These are phyloP conservation scores for Gymnothorax reevesii DNA, from an alignment of 2,797 vertebrate species.

Conservation along the genomic window DNA sequence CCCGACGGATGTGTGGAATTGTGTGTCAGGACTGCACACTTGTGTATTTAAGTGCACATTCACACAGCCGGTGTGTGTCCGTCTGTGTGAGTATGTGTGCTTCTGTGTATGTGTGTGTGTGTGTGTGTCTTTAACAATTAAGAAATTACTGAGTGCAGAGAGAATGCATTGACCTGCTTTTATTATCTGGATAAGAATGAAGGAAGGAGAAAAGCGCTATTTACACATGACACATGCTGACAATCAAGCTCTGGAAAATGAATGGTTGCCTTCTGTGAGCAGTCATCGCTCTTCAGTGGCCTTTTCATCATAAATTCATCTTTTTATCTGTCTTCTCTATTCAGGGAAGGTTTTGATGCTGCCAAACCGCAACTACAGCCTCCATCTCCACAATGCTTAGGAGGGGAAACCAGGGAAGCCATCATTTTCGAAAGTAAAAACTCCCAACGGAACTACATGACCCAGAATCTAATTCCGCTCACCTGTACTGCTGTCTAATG, in stretches of 20 bases:
- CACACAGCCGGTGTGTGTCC: neutral
- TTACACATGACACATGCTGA: neutral
- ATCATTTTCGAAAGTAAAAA: constrained; percentile 23
- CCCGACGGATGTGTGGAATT: no score
- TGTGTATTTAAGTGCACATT: neutral
- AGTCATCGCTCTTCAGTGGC: neutral
- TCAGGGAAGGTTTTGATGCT: constrained; percentile 10
- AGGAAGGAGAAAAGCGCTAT: constrained; percentile 23
- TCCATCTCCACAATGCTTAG: constrained; percentile 39
- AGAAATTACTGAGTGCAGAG: constrained; percentile 18
- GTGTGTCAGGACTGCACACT: no score
- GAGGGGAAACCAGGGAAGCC: constrained; percentile 1
- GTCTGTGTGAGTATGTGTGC: neutral
- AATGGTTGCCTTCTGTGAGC: neutral
- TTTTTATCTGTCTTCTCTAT: neutral
- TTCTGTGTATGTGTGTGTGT: constrained; percentile 19
- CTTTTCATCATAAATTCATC: neutral
- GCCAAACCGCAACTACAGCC: neutral
- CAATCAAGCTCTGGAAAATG: neutral
- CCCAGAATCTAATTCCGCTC: constrained; percentile 44
- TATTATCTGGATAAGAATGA: constrained; percentile 74
- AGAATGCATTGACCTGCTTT: constrained; percentile 71
- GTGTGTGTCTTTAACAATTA: neutral
- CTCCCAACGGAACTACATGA: constrained; percentile 46
- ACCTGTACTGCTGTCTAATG: constrained; percentile 8